phyloP scores from a whole-genome alignment of 2,888 invertebrate genomes.

The Eurytoma adleriae region DNA sequence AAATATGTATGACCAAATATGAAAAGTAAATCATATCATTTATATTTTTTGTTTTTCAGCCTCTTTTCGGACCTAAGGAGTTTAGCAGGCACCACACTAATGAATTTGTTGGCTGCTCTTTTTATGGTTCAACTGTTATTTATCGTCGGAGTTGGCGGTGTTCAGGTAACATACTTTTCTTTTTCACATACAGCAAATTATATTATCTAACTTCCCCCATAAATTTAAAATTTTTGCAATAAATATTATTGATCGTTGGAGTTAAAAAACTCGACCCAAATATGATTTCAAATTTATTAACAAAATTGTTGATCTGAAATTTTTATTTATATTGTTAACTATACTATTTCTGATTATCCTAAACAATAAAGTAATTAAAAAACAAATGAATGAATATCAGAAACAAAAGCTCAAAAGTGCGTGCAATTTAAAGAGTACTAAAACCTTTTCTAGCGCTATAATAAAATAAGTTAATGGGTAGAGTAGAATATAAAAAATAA shows the following conservation, averaged over 20 bases:
- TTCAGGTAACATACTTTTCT: conserved; percentile 77
- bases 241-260: too few species aligned
- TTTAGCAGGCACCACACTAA: conserved; percentile 81
- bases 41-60: conserved; percentile 76
- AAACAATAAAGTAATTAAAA: too few species aligned
- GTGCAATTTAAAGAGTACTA: neutral
- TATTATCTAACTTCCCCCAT: neutral
- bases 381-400: too few species aligned
- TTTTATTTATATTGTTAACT: too few species aligned
- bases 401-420: neutral
- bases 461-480: neutral
- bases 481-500: conserved; percentile 8
- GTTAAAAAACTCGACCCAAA: too few species aligned
- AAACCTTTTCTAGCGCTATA: neutral
- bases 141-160: conserved; percentile 83
- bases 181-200: neutral
- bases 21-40: neutral
- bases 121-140: conserved; percentile 83
- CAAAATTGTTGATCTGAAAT: too few species aligned
- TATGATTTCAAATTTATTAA: too few species aligned
- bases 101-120: conserved; percentile 82
- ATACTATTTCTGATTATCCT: too few species aligned
- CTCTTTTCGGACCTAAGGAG: conserved; percentile 83
- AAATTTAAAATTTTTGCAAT: too few species aligned
- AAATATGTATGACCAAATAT: neutral